Evolutionary conservation across 2,888 invertebrate species (phyloP), one percentile per base, ranked within the genome.

Genomic region (Andrena chrysosceles): DNA sequence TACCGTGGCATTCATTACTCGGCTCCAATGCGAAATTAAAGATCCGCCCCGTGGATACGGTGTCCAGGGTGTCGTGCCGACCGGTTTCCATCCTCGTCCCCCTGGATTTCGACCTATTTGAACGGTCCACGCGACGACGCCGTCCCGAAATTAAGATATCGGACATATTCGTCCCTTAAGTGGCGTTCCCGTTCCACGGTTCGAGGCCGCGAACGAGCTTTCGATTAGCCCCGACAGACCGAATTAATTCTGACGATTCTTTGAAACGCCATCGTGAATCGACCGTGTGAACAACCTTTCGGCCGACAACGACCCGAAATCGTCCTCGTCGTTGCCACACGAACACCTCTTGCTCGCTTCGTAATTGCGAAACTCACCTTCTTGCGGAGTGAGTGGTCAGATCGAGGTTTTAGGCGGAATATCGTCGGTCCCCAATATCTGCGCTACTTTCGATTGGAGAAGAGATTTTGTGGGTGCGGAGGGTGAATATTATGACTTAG

Each of bases 191-290:
- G 71, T 67, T 71, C 64, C 66, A 49, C 54, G 26, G 62, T 64
- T 66, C 63, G 49, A 71, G 2, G 42, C 23, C 52, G 70, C 54
- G 63, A 71, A 83, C 64, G 82, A 85, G 78, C 63, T 56, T 64
- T 77, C 81, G 83, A 80, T 88, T 83, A 82, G 81, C 54, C 67
- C 10, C 70, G 74, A 86, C 81, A 76, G 78, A 70, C 73, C 80
- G 83, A 42, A 86, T 88, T 88, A 87, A 88, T 87, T 86, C 77
- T 59, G 68, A n/a, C 80, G 75, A 85, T 82, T 84, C 86, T 85
- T 81, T 83, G 77, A 81, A 87, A 77, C 81, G 74, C n/a, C 59
- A 42, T 42, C 72, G 48, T 31, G 69, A 56, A 66, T 42, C 31
- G 42, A 6, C 69, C 62, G 54, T 54, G 77, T 66, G 81, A 86